Evolutionary conservation across 2,797 vertebrate species (phyloP), one percentile per base, ranked within the genome.

Genomic region (Onychomys leucogaster): DNA sequence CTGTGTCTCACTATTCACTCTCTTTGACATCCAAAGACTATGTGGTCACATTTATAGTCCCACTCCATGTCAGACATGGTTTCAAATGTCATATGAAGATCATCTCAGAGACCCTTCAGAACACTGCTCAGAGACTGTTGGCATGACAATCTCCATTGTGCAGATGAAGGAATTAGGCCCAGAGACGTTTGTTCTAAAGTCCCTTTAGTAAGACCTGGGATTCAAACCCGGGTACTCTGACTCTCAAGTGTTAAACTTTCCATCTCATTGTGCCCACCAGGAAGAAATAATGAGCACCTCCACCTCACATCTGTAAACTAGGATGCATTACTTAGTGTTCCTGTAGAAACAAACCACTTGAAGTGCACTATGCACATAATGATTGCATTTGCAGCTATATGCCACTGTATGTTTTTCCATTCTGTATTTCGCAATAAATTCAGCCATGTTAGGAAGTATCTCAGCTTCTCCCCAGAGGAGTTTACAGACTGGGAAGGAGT

Each of bases 191-290:
- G 13, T n/a, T 76, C 9, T 27, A 41, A 37, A 21, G 10, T 87
- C 49, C 52, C 11, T 61, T 87, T 61, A 37, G 27, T 17, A 61
- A 77, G 25, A 82, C 23, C 19, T 87, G 43, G 59, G 55, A 84
- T 41, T 83, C 0, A 21, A 82, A 78, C 11, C 5, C 73, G 82
- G 82, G 34, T 4, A 37, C 25, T 29, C 32, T 59, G 75, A 55
- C 5, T 76, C 23, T 14, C 11, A 19, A 23, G 27, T 10, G 4
- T 21, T 49, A 19, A 93, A 14, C n/a, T 75, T 61, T 21, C 69
- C 4, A 0, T 78, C 17, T 76, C 11, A 1, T 6, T 12, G 16
- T 57, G 11, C 9, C 34, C n/a, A 12, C 1, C 11, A 67, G 25
- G 52, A 77, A 27, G 41, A 87, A 61, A 14, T 41, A 75, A 76